Evolutionary conservation across 2,113 vertebrate genomes (phyloP).

Genomic region (Colossoma macropomum): DNA sequence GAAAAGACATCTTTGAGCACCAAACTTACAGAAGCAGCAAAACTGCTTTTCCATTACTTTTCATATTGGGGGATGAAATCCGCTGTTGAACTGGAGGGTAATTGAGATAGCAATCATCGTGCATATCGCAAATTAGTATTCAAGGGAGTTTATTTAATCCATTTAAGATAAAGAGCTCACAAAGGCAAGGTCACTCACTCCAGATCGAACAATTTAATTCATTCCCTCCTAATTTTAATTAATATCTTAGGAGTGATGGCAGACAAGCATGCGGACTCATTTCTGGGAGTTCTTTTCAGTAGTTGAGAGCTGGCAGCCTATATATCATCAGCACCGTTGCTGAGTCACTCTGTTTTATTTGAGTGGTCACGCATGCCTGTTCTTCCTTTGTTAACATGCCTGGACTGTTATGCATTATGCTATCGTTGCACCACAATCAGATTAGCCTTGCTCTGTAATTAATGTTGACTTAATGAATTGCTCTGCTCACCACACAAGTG

Average conservation of each 20-base stretch:
- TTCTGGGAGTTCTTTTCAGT: constrained; percentile 3
- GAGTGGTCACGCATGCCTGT: constrained; percentile 14
- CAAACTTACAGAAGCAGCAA: background rate
- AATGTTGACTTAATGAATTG: constrained; percentile 53
- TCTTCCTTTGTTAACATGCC: background rate
- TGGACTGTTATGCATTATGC: constrained; percentile 62
- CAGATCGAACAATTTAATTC: constrained; percentile 33
- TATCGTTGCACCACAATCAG: constrained; percentile 65
- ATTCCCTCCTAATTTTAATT: constrained; percentile 53
- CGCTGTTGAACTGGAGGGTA: constrained; percentile 20
- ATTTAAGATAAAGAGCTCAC: constrained; percentile 48
- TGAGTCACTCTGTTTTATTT: constrained; percentile 27
- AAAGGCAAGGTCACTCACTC: constrained; percentile 46
- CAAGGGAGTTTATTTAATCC: constrained; percentile 32
- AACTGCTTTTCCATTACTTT: constrained; percentile 1
- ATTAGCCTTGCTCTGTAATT: constrained; percentile 65
- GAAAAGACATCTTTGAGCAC: background rate
- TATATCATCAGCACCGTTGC: background rate
- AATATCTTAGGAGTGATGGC: constrained; percentile 45
- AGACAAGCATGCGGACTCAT: background rate
- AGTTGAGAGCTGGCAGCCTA: background rate
- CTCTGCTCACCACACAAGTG: constrained; percentile 54
- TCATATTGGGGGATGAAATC: background rate
- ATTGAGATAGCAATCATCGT: constrained; percentile 40
- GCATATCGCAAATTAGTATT: constrained; percentile 46